Evolutionary conservation across 2,113 vertebrate genomes (phyloP).

Genomic region (Saimiri boliviensis): DNA sequence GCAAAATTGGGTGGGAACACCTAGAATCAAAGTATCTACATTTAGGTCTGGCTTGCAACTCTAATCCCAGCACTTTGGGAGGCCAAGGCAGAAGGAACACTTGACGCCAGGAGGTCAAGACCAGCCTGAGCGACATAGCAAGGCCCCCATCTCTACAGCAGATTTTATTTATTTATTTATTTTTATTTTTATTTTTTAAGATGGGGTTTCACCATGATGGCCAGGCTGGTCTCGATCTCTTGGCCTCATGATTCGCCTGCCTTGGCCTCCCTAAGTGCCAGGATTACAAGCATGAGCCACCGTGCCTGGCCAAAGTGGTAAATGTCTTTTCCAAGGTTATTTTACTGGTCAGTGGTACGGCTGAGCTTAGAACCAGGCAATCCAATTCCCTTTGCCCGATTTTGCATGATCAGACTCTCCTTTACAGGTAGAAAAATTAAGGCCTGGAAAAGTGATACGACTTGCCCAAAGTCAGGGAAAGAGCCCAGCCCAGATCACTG

Average conservation of each 20-base stretch:
- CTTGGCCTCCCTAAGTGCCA: too few relatives aligned
- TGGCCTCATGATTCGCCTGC: too few relatives aligned
- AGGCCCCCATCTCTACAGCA: background rate
- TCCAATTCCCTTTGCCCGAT: background rate
- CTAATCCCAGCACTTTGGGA: too few relatives aligned
- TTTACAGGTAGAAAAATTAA: background rate
- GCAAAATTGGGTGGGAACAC: background rate
- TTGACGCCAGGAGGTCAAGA: background rate
- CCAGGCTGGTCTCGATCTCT: too few relatives aligned
- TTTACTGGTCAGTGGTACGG: background rate
- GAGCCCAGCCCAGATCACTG: background rate
- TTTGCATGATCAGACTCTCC: background rate
- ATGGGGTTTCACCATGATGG: too few relatives aligned
- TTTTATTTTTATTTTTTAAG: too few relatives aligned
- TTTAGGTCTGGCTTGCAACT: background rate
- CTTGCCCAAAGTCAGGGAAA: background rate
- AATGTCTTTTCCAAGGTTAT: background rate
- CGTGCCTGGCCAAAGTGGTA: background rate
- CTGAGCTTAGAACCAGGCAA: background rate
- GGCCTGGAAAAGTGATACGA: background rate
- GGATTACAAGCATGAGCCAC: too few relatives aligned
- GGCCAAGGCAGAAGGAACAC: background rate
- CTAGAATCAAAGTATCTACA: background rate
- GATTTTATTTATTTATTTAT: too few relatives aligned
- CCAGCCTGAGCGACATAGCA: background rate